phyloP scores from a whole-genome alignment of 2,113 vertebrate genomes.

The Gallinago jamesoni region DNA sequence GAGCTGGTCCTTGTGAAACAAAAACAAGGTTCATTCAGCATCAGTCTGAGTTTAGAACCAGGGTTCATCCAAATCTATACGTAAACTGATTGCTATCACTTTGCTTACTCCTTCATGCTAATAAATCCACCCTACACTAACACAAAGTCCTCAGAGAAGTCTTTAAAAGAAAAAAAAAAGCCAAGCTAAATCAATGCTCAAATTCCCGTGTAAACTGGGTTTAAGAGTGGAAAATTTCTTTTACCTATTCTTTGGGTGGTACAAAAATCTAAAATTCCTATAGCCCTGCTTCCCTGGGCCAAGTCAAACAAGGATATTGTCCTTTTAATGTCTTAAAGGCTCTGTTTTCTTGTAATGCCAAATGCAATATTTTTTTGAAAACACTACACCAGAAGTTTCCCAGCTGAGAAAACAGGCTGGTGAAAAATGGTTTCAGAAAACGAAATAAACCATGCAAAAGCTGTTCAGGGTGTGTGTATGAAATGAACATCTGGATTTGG shows the following conservation, averaged over 20 bases:
- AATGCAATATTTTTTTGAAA: conserved; percentile 88
- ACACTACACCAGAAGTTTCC: conserved; percentile 85
- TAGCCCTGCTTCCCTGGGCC: conserved; percentile 70
- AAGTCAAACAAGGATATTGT: conserved; percentile 84
- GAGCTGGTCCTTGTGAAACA: neutral
- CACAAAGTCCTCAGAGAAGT: conserved; percentile 17
- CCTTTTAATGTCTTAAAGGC: conserved; percentile 84
- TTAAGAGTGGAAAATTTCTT: conserved; percentile 75
- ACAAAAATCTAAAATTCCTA: conserved; percentile 78
- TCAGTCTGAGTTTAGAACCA: neutral
- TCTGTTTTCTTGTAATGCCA: conserved; percentile 85
- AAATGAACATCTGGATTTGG: conserved; percentile 83
- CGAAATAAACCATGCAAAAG: conserved; percentile 86
- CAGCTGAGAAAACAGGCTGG: conserved; percentile 88
- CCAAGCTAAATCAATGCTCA: conserved; percentile 55
- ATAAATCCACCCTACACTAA: neutral
- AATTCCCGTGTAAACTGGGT: conserved; percentile 68
- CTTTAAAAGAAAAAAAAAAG: neutral
- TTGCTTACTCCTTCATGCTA: neutral
- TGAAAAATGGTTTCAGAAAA: conserved; percentile 88
- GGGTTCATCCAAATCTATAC: neutral
- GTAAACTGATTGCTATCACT: neutral
- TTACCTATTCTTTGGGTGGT: conserved; percentile 78
- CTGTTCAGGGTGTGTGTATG: conserved; percentile 81
- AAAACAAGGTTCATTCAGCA: neutral